Percentiles rank a stretch among this genome's conserved stretches.
These are phyloP conservation scores for Lethrus apterus DNA, from an alignment of 1,140 invertebrate genomes.

Conservation along the genomic window DNA sequence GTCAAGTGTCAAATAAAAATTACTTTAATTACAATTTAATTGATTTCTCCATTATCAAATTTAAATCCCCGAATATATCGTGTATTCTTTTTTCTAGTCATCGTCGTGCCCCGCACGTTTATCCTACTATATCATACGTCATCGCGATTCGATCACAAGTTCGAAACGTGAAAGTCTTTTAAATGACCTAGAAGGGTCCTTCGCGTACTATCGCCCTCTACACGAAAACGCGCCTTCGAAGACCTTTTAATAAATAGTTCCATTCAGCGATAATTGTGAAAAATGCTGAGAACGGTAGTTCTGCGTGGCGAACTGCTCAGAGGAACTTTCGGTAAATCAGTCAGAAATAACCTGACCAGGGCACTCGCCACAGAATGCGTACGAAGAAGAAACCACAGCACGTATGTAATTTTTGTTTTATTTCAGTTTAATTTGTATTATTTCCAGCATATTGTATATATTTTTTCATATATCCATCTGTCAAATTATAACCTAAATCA, in stretches of 20 bases:
- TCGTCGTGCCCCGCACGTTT: no score
- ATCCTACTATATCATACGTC: conserved; percentile 10
- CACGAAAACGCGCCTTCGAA: conserved; percentile 1
- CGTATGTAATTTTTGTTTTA: conserved; percentile 41
- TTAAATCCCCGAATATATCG: no score
- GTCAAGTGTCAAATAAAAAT: not conserved
- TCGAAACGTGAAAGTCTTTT: conserved; percentile 14
- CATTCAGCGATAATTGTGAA: conserved; percentile 15
- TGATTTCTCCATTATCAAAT: not conserved
- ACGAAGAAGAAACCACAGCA: conserved; percentile 53
- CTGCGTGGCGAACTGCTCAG: conserved; percentile 56
- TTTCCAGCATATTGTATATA: no score
- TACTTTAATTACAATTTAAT: not conserved
- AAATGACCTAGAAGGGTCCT: conserved; percentile 29
- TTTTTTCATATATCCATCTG: no score
- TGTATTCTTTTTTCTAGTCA: no score
- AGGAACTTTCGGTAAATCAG: conserved; percentile 49
- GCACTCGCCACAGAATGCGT: conserved; percentile 52
- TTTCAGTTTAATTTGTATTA: not conserved
- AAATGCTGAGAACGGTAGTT: conserved; percentile 58
- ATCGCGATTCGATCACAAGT: conserved; percentile 8
- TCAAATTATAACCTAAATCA: no score
- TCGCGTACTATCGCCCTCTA: conserved; percentile 28
- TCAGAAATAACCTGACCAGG: conserved; percentile 49
- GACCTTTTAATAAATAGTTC: conserved; percentile 8